Conservation (phyloP, 2,797 vertebrate genomes). For the Euthynnus affinis region DNA sequence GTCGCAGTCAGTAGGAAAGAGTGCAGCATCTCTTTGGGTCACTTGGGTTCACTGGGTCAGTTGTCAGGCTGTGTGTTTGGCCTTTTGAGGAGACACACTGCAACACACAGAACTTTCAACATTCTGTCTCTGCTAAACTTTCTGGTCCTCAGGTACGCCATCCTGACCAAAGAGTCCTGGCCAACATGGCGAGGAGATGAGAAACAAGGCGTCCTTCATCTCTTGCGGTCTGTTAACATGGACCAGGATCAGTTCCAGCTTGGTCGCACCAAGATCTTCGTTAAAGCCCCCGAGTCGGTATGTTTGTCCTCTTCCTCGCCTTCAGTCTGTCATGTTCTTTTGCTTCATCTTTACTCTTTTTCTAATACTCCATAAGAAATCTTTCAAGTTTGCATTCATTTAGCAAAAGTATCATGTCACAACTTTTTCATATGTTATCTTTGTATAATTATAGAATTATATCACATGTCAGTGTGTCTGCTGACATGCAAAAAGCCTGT, state of each 20-base stretch:
- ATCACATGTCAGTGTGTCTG: conserved; percentile 26
- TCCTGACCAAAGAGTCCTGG: conserved; percentile 97
- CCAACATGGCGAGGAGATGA: conserved; percentile 96
- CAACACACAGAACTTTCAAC: too few relatives aligned
- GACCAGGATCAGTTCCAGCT: conserved; percentile 97
- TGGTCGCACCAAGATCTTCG: conserved; percentile 93
- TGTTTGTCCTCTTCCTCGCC: conserved; percentile 33
- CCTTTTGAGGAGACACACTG: not conserved
- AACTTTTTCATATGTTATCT: not conserved
- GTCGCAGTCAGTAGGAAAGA: too few relatives aligned
- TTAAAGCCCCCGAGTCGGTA: conserved; percentile 98
- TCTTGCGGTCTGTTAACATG: conserved; percentile 95
- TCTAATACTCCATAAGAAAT: not conserved
- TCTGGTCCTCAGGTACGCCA: conserved; percentile 91
- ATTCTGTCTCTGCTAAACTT: not conserved
- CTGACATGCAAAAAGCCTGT: conserved; percentile 23
- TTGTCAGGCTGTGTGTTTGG: not conserved
- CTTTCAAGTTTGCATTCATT: not conserved
- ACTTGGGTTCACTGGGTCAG: too few relatives aligned
- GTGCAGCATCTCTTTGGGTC: too few relatives aligned
- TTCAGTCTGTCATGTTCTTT: not conserved
- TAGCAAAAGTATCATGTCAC: not conserved
- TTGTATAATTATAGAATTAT: not conserved
- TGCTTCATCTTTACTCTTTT: not conserved
- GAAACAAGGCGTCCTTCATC: conserved; percentile 94